Conservation (phyloP, 1,140 invertebrate genomes). For the Atta texana region DNA sequence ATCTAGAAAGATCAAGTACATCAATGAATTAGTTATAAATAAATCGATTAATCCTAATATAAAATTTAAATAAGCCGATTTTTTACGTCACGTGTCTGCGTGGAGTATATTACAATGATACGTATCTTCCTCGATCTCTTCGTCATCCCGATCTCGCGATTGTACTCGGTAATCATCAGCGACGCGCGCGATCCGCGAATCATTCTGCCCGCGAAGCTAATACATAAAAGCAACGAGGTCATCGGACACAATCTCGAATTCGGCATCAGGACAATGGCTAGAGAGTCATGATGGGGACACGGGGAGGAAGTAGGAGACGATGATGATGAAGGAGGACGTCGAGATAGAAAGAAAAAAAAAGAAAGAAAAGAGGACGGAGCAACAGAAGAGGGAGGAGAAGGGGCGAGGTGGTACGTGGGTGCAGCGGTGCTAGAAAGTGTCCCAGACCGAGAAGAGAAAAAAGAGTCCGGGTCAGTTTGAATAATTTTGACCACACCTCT, state of each 20-base stretch:
- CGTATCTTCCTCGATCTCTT: background rate
- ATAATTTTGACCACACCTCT: slow-evolving; percentile 87
- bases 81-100: background rate
- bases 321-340: slow-evolving; percentile 37
- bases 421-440: slow-evolving; percentile 85
- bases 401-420: slow-evolving; percentile 82
- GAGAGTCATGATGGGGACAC: slow-evolving; percentile 53
- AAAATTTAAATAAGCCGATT: background rate
- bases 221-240: slow-evolving; percentile 65
- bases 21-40: background rate
- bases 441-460: slow-evolving; percentile 82
- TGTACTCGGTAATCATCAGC: slow-evolving; percentile 11
- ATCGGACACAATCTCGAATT: slow-evolving; percentile 71
- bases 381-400: slow-evolving; percentile 53
- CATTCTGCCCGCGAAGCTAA: slow-evolving; percentile 10
- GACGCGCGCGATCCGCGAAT: slow-evolving; percentile 54
- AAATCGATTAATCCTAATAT: background rate
- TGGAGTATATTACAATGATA: background rate
- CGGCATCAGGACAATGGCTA: slow-evolving; percentile 74
- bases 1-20: background rate
- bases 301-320: slow-evolving; percentile 54
- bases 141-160: slow-evolving; percentile 31
- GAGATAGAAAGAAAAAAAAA: slow-evolving; percentile 39
- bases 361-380: slow-evolving; percentile 32
- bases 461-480: slow-evolving; percentile 86